A percentile compares a stretch with the other conserved stretches of the same genome.
Evolutionary conservation across 2,888 invertebrate species (phyloP).

Genomic region (Amorpha juglandis): DNA sequence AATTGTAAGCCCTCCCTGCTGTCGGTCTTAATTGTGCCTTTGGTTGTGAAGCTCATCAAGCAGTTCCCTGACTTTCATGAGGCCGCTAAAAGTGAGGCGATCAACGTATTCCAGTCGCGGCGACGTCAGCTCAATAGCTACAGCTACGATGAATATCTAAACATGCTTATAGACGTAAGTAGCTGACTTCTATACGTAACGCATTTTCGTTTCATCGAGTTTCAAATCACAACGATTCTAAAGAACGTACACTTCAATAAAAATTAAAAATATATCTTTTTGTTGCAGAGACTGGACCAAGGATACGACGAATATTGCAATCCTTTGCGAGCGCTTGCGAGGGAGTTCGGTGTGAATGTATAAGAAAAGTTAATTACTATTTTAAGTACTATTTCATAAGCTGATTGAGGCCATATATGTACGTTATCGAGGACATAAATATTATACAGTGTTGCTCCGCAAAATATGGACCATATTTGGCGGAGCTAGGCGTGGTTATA

Average conservation of each 20-base stretch:
- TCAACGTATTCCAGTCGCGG: slow-evolving; percentile 28
- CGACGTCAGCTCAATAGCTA: slow-evolving; percentile 23
- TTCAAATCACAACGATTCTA: too few species aligned
- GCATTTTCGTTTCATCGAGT: too few species aligned
- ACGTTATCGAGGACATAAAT: too few species aligned
- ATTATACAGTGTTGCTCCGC: too few species aligned
- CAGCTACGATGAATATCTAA: slow-evolving; percentile 29
- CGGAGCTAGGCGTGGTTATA: too few species aligned
- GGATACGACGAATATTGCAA: slow-evolving; percentile 37
- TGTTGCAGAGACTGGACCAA: slow-evolving; percentile 23
- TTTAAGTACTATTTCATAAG: not conserved
- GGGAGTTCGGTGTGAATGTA: slow-evolving; percentile 18
- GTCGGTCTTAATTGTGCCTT: slow-evolving; percentile 25
- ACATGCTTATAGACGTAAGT: slow-evolving; percentile 32
- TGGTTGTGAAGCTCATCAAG: slow-evolving; percentile 29
- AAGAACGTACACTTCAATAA: too few species aligned
- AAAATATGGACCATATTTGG: too few species aligned
- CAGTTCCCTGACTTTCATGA: slow-evolving; percentile 32
- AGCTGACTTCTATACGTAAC: not conserved
- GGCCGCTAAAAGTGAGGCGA: slow-evolving; percentile 23
- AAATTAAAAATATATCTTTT: not conserved
- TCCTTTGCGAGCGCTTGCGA: slow-evolving; percentile 24
- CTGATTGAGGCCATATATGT: not conserved
- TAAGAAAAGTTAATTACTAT: not conserved
- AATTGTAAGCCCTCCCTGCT: slow-evolving; percentile 31